Conservation (phyloP, 23 tunicate genomes). For the Ciona savignyi region DNA sequence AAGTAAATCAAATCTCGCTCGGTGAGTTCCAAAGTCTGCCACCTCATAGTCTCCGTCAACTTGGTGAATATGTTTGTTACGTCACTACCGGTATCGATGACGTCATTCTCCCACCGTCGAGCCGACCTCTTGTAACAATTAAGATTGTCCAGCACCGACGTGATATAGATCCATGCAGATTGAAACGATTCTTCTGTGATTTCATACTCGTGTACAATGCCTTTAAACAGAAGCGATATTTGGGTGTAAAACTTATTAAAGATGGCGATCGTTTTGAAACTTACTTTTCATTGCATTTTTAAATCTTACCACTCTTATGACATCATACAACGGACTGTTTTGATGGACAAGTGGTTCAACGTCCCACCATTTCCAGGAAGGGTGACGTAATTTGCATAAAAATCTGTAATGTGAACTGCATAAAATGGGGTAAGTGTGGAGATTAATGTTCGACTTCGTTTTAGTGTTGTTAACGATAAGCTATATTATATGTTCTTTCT, state of each 20-base stretch:
- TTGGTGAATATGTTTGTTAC: too few relatives aligned
- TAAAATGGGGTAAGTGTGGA: too few relatives aligned
- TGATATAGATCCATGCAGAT: slow-evolving; percentile 31
- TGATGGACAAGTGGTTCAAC: slow-evolving; percentile 73
- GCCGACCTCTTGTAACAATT: slow-evolving; percentile 53
- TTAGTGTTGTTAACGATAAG: too few relatives aligned
- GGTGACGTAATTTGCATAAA: slow-evolving; percentile 52
- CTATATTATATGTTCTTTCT: too few relatives aligned
- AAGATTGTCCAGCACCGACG: slow-evolving; percentile 33
- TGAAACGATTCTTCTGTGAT: slow-evolving; percentile 34
- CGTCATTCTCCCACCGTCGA: slow-evolving; percentile 59
- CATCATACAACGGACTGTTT: slow-evolving; percentile 58
- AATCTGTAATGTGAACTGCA: slow-evolving; percentile 26
- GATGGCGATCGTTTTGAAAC: neutral
- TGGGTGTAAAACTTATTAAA: too few relatives aligned
- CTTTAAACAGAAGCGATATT: slow-evolving; percentile 9
- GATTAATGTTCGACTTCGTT: too few relatives aligned
- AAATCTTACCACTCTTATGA: slow-evolving; percentile 47
- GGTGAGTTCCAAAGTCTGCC: too few relatives aligned
- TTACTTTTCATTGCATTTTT: slow-evolving; percentile 55
- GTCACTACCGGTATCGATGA: too few relatives aligned
- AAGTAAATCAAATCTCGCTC: too few relatives aligned
- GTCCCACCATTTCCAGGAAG: slow-evolving; percentile 83
- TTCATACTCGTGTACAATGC: slow-evolving; percentile 59
- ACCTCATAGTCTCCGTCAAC: too few relatives aligned